These are phyloP conservation scores for Camelus dromedarius DNA, from an alignment of 2,113 vertebrate species.

Conservation along the genomic window DNA sequence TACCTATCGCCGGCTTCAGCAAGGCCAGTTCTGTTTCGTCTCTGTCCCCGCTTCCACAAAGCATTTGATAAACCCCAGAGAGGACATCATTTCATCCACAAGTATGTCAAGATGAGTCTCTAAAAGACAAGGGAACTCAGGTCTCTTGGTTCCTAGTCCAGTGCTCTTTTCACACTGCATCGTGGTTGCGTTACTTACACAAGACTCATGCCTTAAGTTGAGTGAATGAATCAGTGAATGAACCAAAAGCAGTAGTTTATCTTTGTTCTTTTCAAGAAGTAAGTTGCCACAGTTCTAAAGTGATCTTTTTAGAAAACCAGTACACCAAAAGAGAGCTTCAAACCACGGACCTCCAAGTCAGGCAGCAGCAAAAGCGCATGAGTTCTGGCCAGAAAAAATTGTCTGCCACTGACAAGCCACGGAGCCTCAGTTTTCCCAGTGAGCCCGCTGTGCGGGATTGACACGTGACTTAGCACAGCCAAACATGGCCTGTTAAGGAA, in stretches of 20 bases:
- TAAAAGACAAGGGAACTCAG: background rate
- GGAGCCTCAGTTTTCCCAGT: background rate
- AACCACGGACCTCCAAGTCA: background rate
- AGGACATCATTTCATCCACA: background rate
- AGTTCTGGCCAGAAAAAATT: background rate
- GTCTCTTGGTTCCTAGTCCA: background rate
- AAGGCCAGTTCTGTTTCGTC: background rate
- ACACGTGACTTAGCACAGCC: background rate
- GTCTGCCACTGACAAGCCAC: background rate
- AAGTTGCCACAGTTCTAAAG: constrained; percentile 16
- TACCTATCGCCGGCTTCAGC: background rate
- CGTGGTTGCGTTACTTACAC: background rate
- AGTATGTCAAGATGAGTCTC: background rate
- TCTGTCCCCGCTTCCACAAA: background rate
- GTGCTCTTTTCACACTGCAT: background rate
- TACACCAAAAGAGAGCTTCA: background rate
- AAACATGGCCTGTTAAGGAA: background rate
- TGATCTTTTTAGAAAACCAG: background rate
- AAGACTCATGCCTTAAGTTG: background rate
- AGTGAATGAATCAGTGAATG: background rate
- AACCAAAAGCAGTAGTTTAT: background rate
- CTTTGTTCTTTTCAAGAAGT: constrained; percentile 39
- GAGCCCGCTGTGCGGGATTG: background rate
- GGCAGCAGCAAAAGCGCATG: accelerated
- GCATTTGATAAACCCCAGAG: background rate